These are phyloP conservation scores for Sphaerodactylus townsendi DNA, from an alignment of 2,113 vertebrate species.

Conservation along the genomic window DNA sequence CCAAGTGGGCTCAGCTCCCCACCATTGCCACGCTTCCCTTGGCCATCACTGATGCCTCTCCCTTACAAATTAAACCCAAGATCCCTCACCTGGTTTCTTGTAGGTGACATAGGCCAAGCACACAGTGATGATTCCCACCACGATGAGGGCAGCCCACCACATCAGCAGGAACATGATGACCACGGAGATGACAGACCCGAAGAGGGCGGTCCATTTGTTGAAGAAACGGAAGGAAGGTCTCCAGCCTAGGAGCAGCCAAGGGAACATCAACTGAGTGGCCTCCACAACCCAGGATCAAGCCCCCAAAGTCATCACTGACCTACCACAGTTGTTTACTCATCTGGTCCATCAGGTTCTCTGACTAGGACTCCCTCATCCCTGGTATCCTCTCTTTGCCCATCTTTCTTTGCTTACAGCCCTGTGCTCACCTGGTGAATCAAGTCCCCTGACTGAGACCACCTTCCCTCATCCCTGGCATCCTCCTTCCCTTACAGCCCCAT, in stretches of 20 bases:
- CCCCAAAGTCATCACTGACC: background rate
- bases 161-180: slow-evolving; percentile 80
- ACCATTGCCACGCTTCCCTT: background rate
- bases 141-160: slow-evolving; percentile 77
- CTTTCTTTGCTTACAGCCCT: too few relatives aligned
- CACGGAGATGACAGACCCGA: slow-evolving; percentile 72
- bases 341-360: background rate
- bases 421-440: background rate
- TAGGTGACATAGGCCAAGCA: slow-evolving; percentile 74
- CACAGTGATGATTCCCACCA: slow-evolving; percentile 71
- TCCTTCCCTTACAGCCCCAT: too few relatives aligned
- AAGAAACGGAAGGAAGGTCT: slow-evolving; percentile 75
- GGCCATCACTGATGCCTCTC: background rate
- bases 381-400: too few relatives aligned
- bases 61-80: background rate
- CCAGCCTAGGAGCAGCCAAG: slow-evolving; percentile 65
- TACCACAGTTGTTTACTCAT: background rate
- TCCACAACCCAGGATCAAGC: background rate
- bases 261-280: background rate
- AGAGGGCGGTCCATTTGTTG: slow-evolving; percentile 73
- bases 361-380: too few relatives aligned
- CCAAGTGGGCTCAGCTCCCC: background rate
- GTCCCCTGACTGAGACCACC: too few relatives aligned
- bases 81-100: slow-evolving; percentile 73
- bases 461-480: too few relatives aligned